Evolutionary conservation across 1,140 invertebrate genomes (phyloP).

Genomic region (Aphaenogaster floridana): DNA sequence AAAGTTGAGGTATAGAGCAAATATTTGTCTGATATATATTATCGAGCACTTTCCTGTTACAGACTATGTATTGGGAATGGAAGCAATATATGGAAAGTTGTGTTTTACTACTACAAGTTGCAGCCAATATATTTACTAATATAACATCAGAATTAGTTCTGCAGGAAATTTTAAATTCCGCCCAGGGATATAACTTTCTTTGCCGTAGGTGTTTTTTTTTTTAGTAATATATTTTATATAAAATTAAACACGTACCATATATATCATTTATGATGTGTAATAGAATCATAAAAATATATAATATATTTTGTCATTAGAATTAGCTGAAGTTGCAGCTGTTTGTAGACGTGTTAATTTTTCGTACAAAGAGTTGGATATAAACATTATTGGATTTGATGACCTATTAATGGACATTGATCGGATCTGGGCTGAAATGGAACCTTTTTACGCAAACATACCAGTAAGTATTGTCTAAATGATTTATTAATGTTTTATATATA

Average conservation of each 20-base stretch:
- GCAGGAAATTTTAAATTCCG: constrained; percentile 88
- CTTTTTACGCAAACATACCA: constrained; percentile 85
- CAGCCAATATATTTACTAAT: constrained; percentile 88
- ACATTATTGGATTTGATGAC: constrained; percentile 86
- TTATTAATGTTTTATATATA: constrained; percentile 10
- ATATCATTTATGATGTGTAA: constrained; percentile 36
- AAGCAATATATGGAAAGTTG: constrained; percentile 88
- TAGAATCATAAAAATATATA: neutral
- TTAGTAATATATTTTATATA: constrained; percentile 8
- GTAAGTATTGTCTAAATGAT: constrained; percentile 73
- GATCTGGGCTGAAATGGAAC: constrained; percentile 86
- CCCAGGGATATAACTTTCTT: constrained; percentile 88
- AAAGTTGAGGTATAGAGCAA: constrained; percentile 36
- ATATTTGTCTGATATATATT: neutral
- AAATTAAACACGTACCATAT: neutral
- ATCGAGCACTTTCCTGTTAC: constrained; percentile 55
- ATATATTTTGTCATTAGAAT: constrained; percentile 78
- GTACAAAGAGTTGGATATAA: constrained; percentile 86
- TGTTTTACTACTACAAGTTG: constrained; percentile 86
- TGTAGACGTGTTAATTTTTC: constrained; percentile 86
- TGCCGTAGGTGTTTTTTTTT: constrained; percentile 84
- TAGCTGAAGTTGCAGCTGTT: constrained; percentile 86
- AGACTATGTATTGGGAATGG: constrained; percentile 88
- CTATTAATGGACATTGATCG: constrained; percentile 85
- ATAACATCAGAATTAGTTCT: constrained; percentile 88